Conservation (phyloP, 30 jellyfish, hydroid and myxozoan species). For the Nemopilema nomurai region DNA sequence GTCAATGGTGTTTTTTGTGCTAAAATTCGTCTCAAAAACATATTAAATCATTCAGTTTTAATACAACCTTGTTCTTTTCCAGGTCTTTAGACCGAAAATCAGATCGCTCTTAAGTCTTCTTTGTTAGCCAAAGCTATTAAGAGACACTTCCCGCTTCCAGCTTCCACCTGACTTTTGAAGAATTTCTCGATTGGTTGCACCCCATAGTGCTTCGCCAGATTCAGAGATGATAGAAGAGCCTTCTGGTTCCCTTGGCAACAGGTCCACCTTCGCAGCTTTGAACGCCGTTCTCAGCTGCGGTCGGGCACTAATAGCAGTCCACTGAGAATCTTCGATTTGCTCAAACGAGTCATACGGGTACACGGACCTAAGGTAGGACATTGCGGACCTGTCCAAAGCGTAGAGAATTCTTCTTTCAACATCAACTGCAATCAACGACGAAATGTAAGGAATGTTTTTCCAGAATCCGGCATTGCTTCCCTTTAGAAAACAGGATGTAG, state of each 20-base stretch:
- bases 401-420: background rate
- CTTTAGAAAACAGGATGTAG: background rate
- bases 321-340: constrained; percentile 13
- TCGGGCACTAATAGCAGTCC: background rate
- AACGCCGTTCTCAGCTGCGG: background rate
- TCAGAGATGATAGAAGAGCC: background rate
- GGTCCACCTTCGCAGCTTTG: background rate
- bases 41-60: too few relatives aligned
- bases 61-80: too few relatives aligned
- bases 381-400: background rate
- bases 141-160: constrained; percentile 1
- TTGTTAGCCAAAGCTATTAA: background rate
- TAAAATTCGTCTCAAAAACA: too few relatives aligned
- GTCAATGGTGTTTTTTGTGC: too few relatives aligned
- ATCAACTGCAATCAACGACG: constrained; percentile 5
- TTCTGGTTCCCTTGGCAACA: background rate
- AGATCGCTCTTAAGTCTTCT: too few relatives aligned
- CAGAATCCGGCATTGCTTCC: background rate
- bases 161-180: background rate
- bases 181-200: constrained; percentile 1
- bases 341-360: constrained; percentile 1
- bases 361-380: background rate
- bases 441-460: background rate
- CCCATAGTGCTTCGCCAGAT: constrained; percentile 8
- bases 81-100: too few relatives aligned